Evolutionary conservation across 1,140 invertebrate species (phyloP).

Genomic region (Frieseomelitta varia): DNA sequence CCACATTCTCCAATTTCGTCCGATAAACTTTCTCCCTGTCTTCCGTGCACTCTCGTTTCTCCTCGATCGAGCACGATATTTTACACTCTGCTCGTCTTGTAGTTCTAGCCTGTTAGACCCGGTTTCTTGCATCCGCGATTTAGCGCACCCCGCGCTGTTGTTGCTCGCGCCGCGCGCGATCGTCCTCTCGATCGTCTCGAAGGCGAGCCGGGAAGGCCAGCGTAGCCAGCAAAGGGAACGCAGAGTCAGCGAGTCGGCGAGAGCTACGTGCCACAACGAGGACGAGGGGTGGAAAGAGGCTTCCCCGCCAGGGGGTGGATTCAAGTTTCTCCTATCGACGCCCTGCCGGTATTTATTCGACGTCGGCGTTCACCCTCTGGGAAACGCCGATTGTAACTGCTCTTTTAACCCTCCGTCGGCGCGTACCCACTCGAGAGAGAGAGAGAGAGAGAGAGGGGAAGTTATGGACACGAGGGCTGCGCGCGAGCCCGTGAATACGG

Average conservation of each 20-base stretch:
- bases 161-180: not conserved
- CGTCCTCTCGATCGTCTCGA: constrained; percentile 6
- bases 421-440: not conserved
- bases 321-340: constrained; percentile 1
- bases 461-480: constrained; percentile 7
- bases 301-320: not conserved
- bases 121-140: constrained; percentile 1
- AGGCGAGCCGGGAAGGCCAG: constrained; percentile 4
- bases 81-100: too few relatives aligned
- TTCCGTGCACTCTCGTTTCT: too few relatives aligned
- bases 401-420: constrained; percentile 20
- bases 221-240: constrained; percentile 18
- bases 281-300: not conserved
- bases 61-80: too few relatives aligned
- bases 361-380: not conserved
- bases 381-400: constrained; percentile 12
- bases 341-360: constrained; percentile 23
- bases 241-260: constrained; percentile 26
- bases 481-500: not conserved
- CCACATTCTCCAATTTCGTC: too few relatives aligned
- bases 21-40: too few relatives aligned
- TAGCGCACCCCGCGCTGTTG: not conserved
- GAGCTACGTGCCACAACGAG: too few relatives aligned
- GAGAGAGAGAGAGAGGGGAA: not conserved
- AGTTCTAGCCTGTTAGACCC: not conserved